phyloP scores from a whole-genome alignment of 2,888 invertebrate genomes.

The Tiphia femorata region DNA sequence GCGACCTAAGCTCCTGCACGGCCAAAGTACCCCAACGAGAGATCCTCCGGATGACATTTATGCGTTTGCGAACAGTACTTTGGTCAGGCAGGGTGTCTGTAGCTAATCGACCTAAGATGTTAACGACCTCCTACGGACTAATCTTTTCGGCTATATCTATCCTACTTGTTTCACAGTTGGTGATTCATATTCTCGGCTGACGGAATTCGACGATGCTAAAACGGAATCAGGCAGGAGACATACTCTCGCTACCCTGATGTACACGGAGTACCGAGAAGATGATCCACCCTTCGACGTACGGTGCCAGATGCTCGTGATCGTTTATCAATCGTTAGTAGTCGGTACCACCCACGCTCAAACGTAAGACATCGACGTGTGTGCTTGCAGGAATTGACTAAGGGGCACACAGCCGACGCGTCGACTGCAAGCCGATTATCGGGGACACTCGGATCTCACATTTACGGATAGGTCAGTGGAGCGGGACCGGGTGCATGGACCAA shows the following conservation, averaged over 20 bases:
- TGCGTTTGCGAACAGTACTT: slow-evolving; percentile 24
- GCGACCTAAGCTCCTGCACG: slow-evolving; percentile 43
- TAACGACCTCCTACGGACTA: slow-evolving; percentile 33
- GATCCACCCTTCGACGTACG: not conserved
- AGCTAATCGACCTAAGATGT: slow-evolving; percentile 36
- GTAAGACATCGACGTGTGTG: too few relatives aligned
- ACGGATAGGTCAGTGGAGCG: not conserved
- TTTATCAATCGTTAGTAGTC: slow-evolving; percentile 10
- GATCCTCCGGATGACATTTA: slow-evolving; percentile 9
- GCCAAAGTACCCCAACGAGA: slow-evolving; percentile 37
- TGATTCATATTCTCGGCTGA: slow-evolving; percentile 11
- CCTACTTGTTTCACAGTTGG: slow-evolving; percentile 10
- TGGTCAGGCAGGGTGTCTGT: slow-evolving; percentile 39
- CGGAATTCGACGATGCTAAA: too few relatives aligned
- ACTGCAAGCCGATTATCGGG: not conserved
- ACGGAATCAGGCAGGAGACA: too few relatives aligned
- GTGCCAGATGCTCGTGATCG: slow-evolving; percentile 7
- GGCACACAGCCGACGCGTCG: not conserved
- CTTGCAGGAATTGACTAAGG: not conserved
- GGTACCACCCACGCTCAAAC: not conserved
- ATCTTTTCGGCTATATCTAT: slow-evolving; percentile 22
- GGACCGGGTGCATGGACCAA: too few relatives aligned
- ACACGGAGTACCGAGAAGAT: not conserved
- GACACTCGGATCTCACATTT: not conserved
- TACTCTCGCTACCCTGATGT: too few relatives aligned